Evolutionary conservation across 2,797 vertebrate species (phyloP), one percentile per base, ranked within the genome.

Genomic region (Emydoidea blandingii): DNA sequence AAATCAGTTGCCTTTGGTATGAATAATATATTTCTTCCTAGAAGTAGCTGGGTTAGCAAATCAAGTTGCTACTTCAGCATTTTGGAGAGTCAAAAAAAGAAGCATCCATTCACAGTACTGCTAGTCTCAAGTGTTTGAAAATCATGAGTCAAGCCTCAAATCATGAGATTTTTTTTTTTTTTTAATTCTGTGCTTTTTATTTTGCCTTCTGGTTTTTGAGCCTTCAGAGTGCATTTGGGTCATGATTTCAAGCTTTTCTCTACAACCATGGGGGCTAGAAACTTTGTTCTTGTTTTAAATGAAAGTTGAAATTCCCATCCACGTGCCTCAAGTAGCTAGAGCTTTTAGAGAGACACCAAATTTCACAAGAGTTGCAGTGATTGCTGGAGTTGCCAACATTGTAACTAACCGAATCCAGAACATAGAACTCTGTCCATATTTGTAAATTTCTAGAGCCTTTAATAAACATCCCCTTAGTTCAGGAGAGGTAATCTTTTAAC

Each of bases 1-100:
- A 68, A 91, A 88, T 95, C 93, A 94, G 95, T 94, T 96, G 94
- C 29, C 27, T 29, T 76, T 97, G 95, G 93, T 94, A 96, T 76
- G 19, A 92, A 81, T 83, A 8, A 85, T 31, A 4, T 31, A 90
- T 31, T 83, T 93, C 54, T 12, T n/a, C 34, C 83, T 62, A 95
- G 87, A 29, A 95, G 83, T 87, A 88, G 87, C 92, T 50, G 86
- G 86, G 72, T 93, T 90, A 95, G 59, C 47, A 89, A 82, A 89
- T n/a, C 53, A 82, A 85, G 81, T 93, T 81, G 65, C 90, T 90
- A 2, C 85, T 84, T 2, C 83, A 94, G 81, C 19, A 50, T 92
- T 95, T 76, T 92, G 85, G 76, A 83, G 80, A 93, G 81, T 62
- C 81, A 4, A n/a, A 79, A 84, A 37, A 62, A 53, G 91, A 44